A percentile compares a stretch with the other conserved stretches of the same genome.
These are phyloP conservation scores for Macrosoma leucophasiata DNA, from an alignment of 2,888 invertebrate genomes.

Conservation along the genomic window DNA sequence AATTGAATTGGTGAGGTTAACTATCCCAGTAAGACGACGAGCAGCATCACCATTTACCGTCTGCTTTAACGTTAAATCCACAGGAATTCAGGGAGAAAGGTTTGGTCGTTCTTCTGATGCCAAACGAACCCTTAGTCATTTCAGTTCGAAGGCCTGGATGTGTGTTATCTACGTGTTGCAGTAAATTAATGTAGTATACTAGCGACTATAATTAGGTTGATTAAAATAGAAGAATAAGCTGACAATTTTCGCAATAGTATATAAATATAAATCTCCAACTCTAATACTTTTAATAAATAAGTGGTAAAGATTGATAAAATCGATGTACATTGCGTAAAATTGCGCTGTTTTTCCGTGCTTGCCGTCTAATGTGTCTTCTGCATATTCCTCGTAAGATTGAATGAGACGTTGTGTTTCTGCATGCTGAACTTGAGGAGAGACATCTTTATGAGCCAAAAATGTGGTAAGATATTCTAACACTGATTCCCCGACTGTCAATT, in stretches of 20 bases:
- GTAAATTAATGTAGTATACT: constrained; percentile 7
- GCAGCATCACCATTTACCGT: constrained; percentile 29
- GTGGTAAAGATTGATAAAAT: constrained; percentile 21
- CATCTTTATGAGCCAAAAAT: constrained; percentile 39
- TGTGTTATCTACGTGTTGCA: constrained; percentile 16
- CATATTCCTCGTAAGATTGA: constrained; percentile 31
- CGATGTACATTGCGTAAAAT: constrained; percentile 25
- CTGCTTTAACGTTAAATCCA: constrained; percentile 17
- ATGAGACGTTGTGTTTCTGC: constrained; percentile 33
- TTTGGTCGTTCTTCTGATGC: constrained; percentile 21
- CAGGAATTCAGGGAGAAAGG: constrained; percentile 22
- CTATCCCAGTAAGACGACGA: constrained; percentile 25
- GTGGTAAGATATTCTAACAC: constrained; percentile 33
- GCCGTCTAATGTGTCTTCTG: constrained; percentile 19
- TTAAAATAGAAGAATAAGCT: constrained; percentile 27
- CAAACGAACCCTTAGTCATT: constrained; percentile 17
- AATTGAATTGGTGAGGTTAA: constrained; percentile 27
- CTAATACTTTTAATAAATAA: constrained; percentile 27
- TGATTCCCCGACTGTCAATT: constrained; percentile 21
- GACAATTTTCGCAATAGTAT: constrained; percentile 23
- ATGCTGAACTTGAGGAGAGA: constrained; percentile 34
- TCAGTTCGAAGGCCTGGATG: constrained; percentile 20
- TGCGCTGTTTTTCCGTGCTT: constrained; percentile 24
- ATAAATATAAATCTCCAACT: constrained; percentile 23
- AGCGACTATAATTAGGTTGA: constrained; percentile 22